Base-by-base conservation (phyloP, 2,113 vertebrate genomes). In the Columbina picui region DNA sequence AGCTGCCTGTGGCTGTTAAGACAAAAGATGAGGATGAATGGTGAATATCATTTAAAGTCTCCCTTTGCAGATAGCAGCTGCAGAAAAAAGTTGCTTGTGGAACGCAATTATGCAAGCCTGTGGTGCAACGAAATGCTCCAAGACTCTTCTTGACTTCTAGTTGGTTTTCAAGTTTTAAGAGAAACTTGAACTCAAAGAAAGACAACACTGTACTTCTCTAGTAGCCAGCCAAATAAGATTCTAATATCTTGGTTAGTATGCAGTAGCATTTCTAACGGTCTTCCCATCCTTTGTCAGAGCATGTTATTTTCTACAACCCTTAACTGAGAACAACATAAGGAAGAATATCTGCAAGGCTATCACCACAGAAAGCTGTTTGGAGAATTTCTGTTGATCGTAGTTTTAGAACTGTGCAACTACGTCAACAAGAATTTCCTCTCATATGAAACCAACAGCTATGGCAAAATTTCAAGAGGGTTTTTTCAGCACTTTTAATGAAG, bases 401-500 rank as follows among this genome's bases (percentile, higher is more conserved):
- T 25, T 94, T 81, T 29, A 55, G 23, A 87, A 63, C n/a, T 38
- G 41, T 32, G 30, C 55, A 53, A 70, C 22, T 52, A 7, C 4
- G 26, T 63, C 69, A 75, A 84, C 26, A 82, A 34, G 12, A 70
- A 45, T 73, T 70, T 57, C 56, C 39, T 61, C 84, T 63, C 47
- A 6, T 1, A 60, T 7, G 12, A 70, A 84, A 63, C 38, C 2
- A 0, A 82, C 56, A 75, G 34, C 39, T 38, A 15, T 3, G 38
- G n/a, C 52, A 87, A 70, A 43, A 84, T 56, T 60, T 84, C 15
- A 52, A 47, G 60, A 70, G 5, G 1, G 2, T 30, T 93, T 80
- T 77, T 70, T 43, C 43, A 84, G n/a, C n/a, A 71, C 81, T 93
- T 75, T 78, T 81, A 94, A 87, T 38, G n/a, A 94, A 86, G 50